These are phyloP conservation scores for Melieria crassipennis DNA, from an alignment of 2,888 invertebrate genomes.

Conservation along the genomic window DNA sequence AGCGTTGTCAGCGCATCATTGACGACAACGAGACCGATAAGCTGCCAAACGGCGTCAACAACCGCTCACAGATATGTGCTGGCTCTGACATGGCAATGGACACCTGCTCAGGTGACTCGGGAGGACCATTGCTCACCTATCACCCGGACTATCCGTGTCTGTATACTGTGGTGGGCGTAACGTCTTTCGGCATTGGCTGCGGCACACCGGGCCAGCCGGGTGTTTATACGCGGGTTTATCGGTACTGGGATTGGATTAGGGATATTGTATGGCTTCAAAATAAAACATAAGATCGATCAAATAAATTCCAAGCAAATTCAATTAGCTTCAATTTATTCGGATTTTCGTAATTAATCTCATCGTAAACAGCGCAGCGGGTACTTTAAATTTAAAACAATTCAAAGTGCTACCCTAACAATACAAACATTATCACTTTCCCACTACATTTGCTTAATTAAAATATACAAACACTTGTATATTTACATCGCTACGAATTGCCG, in stretches of 20 bases:
- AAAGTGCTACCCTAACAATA: conserved; percentile 5
- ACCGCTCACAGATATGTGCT: conserved; percentile 50
- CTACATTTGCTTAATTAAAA: too few species aligned
- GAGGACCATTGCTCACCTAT: conserved; percentile 54
- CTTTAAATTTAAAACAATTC: conserved; percentile 32
- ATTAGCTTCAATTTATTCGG: conserved; percentile 14
- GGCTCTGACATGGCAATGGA: conserved; percentile 51
- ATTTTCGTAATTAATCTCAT: conserved; percentile 2
- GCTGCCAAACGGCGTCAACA: conserved; percentile 48
- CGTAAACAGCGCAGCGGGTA: neutral
- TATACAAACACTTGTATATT: too few species aligned
- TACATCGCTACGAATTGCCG: too few species aligned
- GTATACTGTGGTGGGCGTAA: conserved; percentile 54
- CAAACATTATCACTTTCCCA: too few species aligned
- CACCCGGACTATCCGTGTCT: conserved; percentile 54
- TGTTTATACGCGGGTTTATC: conserved; percentile 53
- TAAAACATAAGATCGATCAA: neutral
- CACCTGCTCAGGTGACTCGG: conserved; percentile 58
- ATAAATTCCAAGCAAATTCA: neutral
- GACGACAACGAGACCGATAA: conserved; percentile 39
- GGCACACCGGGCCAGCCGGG: conserved; percentile 54
- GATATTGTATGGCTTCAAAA: conserved; percentile 6
- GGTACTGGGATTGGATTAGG: conserved; percentile 53
- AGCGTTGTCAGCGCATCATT: conserved; percentile 40
- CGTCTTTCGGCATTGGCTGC: conserved; percentile 50